Conservation (phyloP, 2,113 vertebrate genomes). For the Rhinoptilus africanus region DNA sequence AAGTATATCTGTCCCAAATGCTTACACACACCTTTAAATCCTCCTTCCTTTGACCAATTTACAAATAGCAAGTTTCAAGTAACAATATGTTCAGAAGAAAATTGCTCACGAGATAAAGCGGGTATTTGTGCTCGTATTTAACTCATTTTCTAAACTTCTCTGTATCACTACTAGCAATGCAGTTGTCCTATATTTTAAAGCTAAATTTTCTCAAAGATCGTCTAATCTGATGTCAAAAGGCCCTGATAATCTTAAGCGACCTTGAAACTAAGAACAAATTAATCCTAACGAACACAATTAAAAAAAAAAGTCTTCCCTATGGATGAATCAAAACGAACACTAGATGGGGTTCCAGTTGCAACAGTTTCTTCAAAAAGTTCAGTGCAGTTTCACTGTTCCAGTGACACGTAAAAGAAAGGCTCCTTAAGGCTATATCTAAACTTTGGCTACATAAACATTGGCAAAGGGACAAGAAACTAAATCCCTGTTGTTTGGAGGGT, state of each 20-base stretch:
- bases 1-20: neutral
- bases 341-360: slow-evolving; percentile 94
- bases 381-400: slow-evolving; percentile 83
- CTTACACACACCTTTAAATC: neutral
- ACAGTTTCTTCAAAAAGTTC: slow-evolving; percentile 82
- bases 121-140: neutral
- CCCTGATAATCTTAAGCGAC: neutral
- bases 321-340: slow-evolving; percentile 86
- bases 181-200: neutral
- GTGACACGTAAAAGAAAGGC: slow-evolving; percentile 88
- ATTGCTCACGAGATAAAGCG: neutral
- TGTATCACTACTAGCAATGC: neutral
- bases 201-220: neutral
- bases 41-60: neutral
- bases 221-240: neutral
- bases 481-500: slow-evolving; percentile 88
- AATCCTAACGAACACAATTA: slow-evolving; percentile 22
- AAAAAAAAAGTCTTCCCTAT: slow-evolving; percentile 45
- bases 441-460: slow-evolving; percentile 92
- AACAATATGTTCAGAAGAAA: neutral
- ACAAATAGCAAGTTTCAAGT: neutral
- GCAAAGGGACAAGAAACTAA: slow-evolving; percentile 90
- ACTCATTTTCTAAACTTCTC: neutral
- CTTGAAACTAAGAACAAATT: slow-evolving; percentile 1
- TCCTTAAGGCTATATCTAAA: slow-evolving; percentile 91